Evolutionary conservation across 2,113 vertebrate species (phyloP).

Genomic region (Gasterosteus nipponicus): DNA sequence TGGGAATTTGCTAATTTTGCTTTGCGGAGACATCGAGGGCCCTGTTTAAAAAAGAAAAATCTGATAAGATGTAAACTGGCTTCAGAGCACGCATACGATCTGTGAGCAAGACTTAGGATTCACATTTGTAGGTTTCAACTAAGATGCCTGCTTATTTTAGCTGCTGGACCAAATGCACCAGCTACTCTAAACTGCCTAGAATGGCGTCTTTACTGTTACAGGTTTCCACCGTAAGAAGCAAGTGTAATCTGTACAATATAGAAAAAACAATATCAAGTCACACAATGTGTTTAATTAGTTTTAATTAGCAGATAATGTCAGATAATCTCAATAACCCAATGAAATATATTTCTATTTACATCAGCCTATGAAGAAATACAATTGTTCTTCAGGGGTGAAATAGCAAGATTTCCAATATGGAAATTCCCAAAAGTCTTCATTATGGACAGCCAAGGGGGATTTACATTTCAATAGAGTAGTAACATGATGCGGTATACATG

Average conservation of each 20-base stretch:
- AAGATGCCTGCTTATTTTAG: slow-evolving; percentile 19
- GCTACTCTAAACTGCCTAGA: slow-evolving; percentile 1
- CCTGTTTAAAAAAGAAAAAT: slow-evolving; percentile 63
- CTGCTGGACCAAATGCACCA: slow-evolving; percentile 7
- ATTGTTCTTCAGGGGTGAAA: slow-evolving; percentile 35
- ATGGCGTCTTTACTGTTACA: not conserved
- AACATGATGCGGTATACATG: slow-evolving; percentile 26
- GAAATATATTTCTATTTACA: slow-evolving; percentile 14
- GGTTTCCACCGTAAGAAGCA: not conserved
- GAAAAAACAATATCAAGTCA: not conserved
- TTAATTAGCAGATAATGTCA: slow-evolving; percentile 3
- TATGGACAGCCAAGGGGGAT: slow-evolving; percentile 51
- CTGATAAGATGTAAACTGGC: slow-evolving; percentile 64
- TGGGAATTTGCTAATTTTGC: slow-evolving; percentile 53
- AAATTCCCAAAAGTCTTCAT: slow-evolving; percentile 63
- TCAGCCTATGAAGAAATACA: slow-evolving; percentile 34
- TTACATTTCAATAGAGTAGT: slow-evolving; percentile 51
- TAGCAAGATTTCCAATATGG: slow-evolving; percentile 37
- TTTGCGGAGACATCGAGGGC: slow-evolving; percentile 61
- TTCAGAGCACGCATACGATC: slow-evolving; percentile 45
- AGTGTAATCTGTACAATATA: slow-evolving; percentile 1
- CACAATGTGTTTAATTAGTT: not conserved
- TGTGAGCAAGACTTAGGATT: slow-evolving; percentile 39
- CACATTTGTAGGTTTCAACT: slow-evolving; percentile 44
- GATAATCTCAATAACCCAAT: not conserved